Evolutionary conservation across 92 coral and sea anemone genomes (phyloP), one percentile per base, ranked within the genome.

Genomic region (Porites rus): DNA sequence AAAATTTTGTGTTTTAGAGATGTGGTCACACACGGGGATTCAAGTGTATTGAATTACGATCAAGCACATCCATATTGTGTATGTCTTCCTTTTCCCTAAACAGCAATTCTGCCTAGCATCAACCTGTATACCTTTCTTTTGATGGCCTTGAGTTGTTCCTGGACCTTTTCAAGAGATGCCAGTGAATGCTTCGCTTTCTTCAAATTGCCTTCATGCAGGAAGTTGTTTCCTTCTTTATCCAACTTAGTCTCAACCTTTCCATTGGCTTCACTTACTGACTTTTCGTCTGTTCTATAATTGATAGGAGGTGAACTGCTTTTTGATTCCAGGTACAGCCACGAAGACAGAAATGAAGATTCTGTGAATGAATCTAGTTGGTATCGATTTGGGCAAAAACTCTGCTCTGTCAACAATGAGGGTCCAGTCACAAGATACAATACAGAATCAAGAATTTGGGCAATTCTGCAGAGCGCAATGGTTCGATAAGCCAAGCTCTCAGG

Each of bases 371-470:
- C 94, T 28, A 97, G 90, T 21, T 88, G 79, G 87, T 95, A 90
- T 51, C 79, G 91, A 21, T 69, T 76, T 11, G 69, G 14, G n/a
- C 74, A 56, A 43, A 87, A 52, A n/a, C 78, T 74, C 83, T 79
- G 92, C 53, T 95, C 98, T 38, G 76, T 79, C 50, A 93, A 77
- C 1, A 96, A 71, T 1, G 99, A 97, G 31, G 99, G 93, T 16
- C 98, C 98, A 77, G 91, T 90, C 18, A 95, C 88, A 4, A 95
- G 96, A 50, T 88, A 89, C 31, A 97, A 88, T 24, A 89, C 91
- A 3, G 96, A 92, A 88, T 97, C 98, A 65, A 97, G 94, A 65
- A 97, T 67, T 75, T 92, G 92, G 20, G 95, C 98, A 69, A 97
- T 88, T 25, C 99, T 95, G 74, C 98, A 92, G 58, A 97, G 91